Evolutionary conservation across 1,140 invertebrate species (phyloP).

Genomic region (Formica selysi): DNA sequence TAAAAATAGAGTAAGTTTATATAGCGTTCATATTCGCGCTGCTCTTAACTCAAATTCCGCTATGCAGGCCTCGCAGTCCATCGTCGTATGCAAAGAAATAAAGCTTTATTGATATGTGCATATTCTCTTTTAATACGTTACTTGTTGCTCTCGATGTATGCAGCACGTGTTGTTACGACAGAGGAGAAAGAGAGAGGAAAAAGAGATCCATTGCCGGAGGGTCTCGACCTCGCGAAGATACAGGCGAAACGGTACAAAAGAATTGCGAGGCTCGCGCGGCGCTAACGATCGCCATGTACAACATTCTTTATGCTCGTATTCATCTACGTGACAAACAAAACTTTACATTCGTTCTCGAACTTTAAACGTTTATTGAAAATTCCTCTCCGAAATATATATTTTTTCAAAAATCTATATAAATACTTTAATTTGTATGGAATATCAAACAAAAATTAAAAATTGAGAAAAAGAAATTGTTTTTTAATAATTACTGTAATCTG

Average conservation of each 20-base stretch:
- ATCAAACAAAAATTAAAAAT: background rate
- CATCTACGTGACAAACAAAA: background rate
- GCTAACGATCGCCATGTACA: background rate
- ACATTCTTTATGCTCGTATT: background rate
- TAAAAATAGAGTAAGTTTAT: no score
- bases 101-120: conserved; percentile 46
- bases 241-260: conserved; percentile 31
- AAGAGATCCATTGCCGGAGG: conserved; percentile 1
- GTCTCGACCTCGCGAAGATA: background rate
- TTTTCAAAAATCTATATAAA: background rate
- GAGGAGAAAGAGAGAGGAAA: conserved; percentile 28
- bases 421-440: background rate
- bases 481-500: background rate
- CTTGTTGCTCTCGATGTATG: conserved; percentile 2
- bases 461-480: background rate
- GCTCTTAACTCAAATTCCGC: conserved; percentile 46
- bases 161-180: background rate
- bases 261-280: conserved; percentile 17
- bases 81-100: conserved; percentile 6
- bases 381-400: background rate
- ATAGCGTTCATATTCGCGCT: background rate
- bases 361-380: background rate
- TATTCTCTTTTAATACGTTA: conserved; percentile 8
- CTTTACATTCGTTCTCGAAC: background rate
- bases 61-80: background rate